Evolutionary conservation across 2,113 vertebrate genomes (phyloP), one percentile per base, ranked within the genome.

Genomic region (Genyomyrus donnyi): DNA sequence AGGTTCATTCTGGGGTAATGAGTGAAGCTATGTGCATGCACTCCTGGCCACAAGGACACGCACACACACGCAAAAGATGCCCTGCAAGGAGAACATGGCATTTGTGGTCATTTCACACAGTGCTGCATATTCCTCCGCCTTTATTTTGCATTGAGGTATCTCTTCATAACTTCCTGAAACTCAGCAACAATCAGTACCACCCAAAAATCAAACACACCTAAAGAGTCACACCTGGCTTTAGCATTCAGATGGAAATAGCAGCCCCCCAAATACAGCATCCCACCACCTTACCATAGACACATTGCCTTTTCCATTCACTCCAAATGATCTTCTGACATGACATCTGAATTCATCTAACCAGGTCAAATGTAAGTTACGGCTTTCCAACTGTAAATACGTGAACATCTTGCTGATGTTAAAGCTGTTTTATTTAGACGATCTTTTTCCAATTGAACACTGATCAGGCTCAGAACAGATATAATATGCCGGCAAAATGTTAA

Each of bases 191-290:
- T 53, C 52, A 53, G 1, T 5, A 53, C 17, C 52, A 53, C 50
- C 15, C 50, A 19, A 19, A 53, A 53, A 53, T 53, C 5, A 5
- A 53, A 53, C 52, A 53, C 52, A 53, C 4, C 52, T 53, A 19
- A 53, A 53, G 52, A 6, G 17, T 53, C 52, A 53, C 17, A 53
- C 52, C 17, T 53, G 52, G 17, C 4, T 53, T 53, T 19, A 53
- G 52, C 52, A 53, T 53, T 19, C 52, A 53, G 52, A 53, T 21
- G 17, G 52, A 53, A 53, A 53, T 19, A 19, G 52, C 52, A 19
- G 17, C 17, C 49, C 13, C 2, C 91, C 90, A 87, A 92, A 93
- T 93, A 93, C 92, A 92, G 35, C 88, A 88, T 15, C 24, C 49
- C 53, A 50, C 53, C 53, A 24, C 19, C 53, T 21, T 21, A 56